Evolutionary conservation across 2,113 vertebrate genomes (phyloP).

Genomic region (Callopanchax toddi): DNA sequence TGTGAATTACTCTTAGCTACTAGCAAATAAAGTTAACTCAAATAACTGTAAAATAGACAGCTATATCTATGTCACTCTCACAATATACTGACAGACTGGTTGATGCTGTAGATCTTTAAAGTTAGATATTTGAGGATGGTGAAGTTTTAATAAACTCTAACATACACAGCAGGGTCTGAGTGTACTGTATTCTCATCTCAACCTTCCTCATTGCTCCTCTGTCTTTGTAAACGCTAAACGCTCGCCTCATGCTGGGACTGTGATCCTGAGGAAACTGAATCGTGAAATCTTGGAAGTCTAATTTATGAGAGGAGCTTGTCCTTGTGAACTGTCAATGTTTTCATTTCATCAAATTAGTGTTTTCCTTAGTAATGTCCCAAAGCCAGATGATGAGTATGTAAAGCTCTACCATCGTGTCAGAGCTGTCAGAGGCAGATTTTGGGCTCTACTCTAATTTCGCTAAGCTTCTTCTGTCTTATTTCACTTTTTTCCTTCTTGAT

Average conservation of each 20-base stretch:
- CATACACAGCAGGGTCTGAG: constrained; percentile 3
- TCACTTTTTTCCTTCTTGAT: constrained; percentile 45
- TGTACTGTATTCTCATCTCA: constrained; percentile 4
- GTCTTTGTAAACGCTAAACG: constrained; percentile 15
- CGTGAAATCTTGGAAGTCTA: constrained; percentile 53
- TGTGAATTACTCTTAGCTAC: too few species aligned
- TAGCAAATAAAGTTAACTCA: too few species aligned
- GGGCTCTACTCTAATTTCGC: constrained; percentile 8
- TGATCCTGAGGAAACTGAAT: constrained; percentile 38
- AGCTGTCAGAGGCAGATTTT: constrained; percentile 33
- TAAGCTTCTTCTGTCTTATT: not conserved
- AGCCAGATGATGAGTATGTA: constrained; percentile 66
- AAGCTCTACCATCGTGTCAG: constrained; percentile 27
- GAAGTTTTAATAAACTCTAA: not conserved
- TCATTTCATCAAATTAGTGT: constrained; percentile 78
- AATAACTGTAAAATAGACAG: too few species aligned
- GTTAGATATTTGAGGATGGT: not conserved
- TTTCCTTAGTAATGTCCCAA: constrained; percentile 72
- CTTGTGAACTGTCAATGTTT: constrained; percentile 77
- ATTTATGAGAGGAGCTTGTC: constrained; percentile 72
- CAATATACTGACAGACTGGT: too few species aligned
- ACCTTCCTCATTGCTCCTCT: not conserved
- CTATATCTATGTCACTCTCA: too few species aligned
- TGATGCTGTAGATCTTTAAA: constrained; percentile 4
- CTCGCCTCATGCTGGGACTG: constrained; percentile 44